Percentiles rank a stretch among this genome's conserved stretches.
Evolutionary conservation across 2,113 vertebrate genomes (phyloP).

Genomic region (Ursus arctos): DNA sequence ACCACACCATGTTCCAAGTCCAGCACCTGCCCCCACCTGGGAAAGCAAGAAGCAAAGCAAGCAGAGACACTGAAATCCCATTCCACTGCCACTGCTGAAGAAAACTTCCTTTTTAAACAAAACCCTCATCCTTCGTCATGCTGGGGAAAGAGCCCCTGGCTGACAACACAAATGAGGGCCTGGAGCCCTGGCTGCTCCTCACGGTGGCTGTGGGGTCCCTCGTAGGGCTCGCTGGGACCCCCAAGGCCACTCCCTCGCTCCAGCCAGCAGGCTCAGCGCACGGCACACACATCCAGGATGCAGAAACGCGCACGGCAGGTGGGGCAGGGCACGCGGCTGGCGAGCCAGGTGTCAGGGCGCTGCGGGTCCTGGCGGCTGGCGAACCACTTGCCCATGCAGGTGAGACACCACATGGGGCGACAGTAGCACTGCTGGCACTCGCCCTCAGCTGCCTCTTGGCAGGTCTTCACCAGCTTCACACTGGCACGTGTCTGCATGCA

Average conservation of each 20-base stretch:
- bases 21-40: background rate
- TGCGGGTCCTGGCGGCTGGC: conserved; percentile 97
- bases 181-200: background rate
- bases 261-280: conserved; percentile 85
- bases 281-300: conserved; percentile 94
- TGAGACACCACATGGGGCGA: conserved; percentile 98
- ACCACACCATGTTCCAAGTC: background rate
- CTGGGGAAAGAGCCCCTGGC: background rate
- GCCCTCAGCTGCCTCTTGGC: conserved; percentile 85
- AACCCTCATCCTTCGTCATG: background rate
- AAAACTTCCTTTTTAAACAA: background rate
- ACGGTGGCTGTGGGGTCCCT: background rate
- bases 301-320: conserved; percentile 97
- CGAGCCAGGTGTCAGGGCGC: conserved; percentile 96
- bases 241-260: background rate
- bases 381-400: conserved; percentile 98
- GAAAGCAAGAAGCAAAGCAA: background rate
- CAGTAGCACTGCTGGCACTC: conserved; percentile 96
- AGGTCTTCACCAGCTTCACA: conserved; percentile 93
- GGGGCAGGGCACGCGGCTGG: conserved; percentile 95
- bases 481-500: conserved; percentile 95
- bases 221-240: background rate
- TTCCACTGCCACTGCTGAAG: background rate
- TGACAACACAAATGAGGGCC: background rate
- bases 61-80: background rate